These are phyloP conservation scores for Thera obeliscata DNA, from an alignment of 2,888 invertebrate genomes.

Conservation along the genomic window DNA sequence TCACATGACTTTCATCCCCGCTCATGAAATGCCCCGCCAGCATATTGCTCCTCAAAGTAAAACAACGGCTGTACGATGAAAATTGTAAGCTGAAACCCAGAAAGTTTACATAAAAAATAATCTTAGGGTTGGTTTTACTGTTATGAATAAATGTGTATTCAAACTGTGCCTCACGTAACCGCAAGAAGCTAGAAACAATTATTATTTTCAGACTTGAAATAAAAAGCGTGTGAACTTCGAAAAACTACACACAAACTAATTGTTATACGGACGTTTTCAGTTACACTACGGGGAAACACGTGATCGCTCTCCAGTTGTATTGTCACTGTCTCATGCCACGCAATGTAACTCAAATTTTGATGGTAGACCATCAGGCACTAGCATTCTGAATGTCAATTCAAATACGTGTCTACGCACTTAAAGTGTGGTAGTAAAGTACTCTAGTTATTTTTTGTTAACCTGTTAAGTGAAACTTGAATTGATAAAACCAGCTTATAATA, in stretches of 20 bases:
- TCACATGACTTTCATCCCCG: too few relatives aligned
- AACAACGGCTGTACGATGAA: neutral
- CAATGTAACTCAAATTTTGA: too few relatives aligned
- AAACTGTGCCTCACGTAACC: neutral
- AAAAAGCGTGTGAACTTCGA: too few relatives aligned
- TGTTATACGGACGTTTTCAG: too few relatives aligned
- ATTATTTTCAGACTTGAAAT: neutral
- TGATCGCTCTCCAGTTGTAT: too few relatives aligned
- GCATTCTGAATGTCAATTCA: neutral
- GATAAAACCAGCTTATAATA: neutral
- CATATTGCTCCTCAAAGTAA: too few relatives aligned
- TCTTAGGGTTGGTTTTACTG: neutral
- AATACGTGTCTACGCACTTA: conserved; percentile 8
- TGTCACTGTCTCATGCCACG: too few relatives aligned
- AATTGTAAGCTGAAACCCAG: neutral
- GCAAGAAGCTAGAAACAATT: neutral
- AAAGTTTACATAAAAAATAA: neutral
- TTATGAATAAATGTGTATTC: neutral
- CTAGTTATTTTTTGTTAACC: conserved; percentile 2
- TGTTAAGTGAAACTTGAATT: conserved; percentile 3
- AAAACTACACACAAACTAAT: too few relatives aligned
- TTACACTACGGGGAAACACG: too few relatives aligned
- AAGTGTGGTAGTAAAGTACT: neutral
- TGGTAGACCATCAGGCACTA: neutral
- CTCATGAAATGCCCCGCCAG: too few relatives aligned